These are phyloP conservation scores for Tupiocoris notatus DNA, from an alignment of 2,888 invertebrate genomes.

Conservation along the genomic window DNA sequence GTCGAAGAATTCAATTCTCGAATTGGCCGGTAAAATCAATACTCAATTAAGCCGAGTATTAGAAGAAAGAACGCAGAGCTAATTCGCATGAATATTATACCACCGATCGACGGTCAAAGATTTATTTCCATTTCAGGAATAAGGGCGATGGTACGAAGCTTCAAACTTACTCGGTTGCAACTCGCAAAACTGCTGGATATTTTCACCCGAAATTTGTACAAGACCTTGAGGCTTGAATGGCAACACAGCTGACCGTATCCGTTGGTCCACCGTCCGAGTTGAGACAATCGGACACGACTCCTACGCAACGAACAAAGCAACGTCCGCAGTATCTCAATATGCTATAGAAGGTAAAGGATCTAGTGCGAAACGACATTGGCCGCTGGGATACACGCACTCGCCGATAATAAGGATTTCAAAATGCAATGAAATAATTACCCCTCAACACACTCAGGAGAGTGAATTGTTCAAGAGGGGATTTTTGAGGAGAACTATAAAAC, in stretches of 20 bases:
- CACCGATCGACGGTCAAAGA: too few species aligned
- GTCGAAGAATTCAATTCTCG: too few species aligned
- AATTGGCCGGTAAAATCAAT: too few species aligned
- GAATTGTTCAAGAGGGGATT: neutral
- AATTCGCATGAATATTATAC: too few species aligned
- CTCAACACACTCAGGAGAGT: neutral
- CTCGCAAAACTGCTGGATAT: too few species aligned
- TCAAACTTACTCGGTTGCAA: too few species aligned
- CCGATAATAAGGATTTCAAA: slow-evolving; percentile 15
- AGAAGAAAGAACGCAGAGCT: too few species aligned
- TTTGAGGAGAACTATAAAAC: slow-evolving; percentile 3
- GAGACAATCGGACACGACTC: neutral
- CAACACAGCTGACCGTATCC: neutral
- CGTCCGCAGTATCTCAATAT: neutral
- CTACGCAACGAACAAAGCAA: neutral
- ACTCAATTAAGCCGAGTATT: too few species aligned
- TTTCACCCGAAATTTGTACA: too few species aligned
- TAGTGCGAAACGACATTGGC: slow-evolving; percentile 30
- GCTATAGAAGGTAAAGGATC: slow-evolving; percentile 4
- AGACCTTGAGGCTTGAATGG: too few species aligned
- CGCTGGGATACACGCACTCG: neutral
- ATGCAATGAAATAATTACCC: neutral
- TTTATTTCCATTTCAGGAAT: too few species aligned
- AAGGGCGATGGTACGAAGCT: too few species aligned
- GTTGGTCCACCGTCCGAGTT: neutral